phyloP scores from a whole-genome alignment of 2,888 invertebrate species.

The Yponomeuta malinellus region DNA sequence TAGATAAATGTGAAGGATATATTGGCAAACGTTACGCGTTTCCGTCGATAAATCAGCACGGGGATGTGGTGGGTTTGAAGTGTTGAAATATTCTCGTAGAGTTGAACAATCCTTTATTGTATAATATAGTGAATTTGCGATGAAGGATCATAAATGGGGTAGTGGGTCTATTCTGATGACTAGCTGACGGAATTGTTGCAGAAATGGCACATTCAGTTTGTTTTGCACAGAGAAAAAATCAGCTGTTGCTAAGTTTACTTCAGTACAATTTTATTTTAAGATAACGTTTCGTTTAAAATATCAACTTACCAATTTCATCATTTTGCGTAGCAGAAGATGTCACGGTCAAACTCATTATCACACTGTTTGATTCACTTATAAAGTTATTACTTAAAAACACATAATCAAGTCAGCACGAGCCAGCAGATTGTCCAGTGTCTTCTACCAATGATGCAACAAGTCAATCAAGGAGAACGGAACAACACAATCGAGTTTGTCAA shows the following conservation, averaged over 20 bases:
- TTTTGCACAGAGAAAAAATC: not conserved
- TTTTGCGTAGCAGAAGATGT: conserved; percentile 35
- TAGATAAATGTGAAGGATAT: conserved; percentile 3
- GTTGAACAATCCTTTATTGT: not conserved
- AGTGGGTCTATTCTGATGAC: too few relatives aligned
- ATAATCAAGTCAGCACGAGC: not conserved
- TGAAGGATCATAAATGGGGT: not conserved
- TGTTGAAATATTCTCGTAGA: not conserved
- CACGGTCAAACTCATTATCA: conserved; percentile 53
- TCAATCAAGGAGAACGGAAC: not conserved
- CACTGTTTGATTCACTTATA: conserved; percentile 26
- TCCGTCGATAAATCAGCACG: not conserved
- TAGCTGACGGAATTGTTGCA: too few relatives aligned
- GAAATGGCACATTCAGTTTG: not conserved
- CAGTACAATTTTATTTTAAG: not conserved
- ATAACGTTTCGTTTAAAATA: not conserved
- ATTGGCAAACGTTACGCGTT: not conserved
- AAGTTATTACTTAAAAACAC: not conserved
- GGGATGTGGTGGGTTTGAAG: not conserved
- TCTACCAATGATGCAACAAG: not conserved
- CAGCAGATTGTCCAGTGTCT: not conserved
- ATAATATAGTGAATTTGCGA: not conserved
- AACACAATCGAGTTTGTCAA: conserved; percentile 8
- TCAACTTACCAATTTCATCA: conserved; percentile 61
- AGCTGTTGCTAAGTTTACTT: not conserved